Evolutionary conservation across 2,113 vertebrate genomes (phyloP), one percentile per base, ranked within the genome.

Genomic region (Percopsis transmontana): DNA sequence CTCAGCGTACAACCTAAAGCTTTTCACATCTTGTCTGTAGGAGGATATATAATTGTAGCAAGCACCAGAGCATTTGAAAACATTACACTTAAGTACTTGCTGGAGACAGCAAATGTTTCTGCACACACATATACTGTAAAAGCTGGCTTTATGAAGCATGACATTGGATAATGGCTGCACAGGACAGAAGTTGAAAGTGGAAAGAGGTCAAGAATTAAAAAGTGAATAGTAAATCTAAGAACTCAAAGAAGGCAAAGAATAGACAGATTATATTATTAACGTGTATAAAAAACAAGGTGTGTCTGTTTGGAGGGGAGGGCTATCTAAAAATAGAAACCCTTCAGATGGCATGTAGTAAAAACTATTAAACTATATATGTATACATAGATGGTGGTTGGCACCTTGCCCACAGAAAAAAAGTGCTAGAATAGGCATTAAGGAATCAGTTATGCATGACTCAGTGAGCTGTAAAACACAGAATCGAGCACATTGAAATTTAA

Each of bases 121-220:
- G n/a, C 53, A 57, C 62, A 58, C 72, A 61, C 69, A 52, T 24
- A 58, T 33, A 33, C 27, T 33, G 27, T 33, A 33, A 60, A 62
- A 41, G 58, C 66, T 76, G 68, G 23, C 64, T 44, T 85, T 87
- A 88, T 88, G 79, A 85, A 72, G 74, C 66, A 24, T 64, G 70
- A 60, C 70, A 67, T 68, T 80, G 73, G 76, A 57, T 80, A 72
- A 45, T 68, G 61, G 74, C 77, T 62, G 76, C 70, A 56, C 23
- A 45, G 54, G 44, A 5, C 42, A 69, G 42, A 50, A 66, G 70
- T 19, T 58, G 70, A 56, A 64, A 54, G 40, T 47, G 65, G 51
- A 38, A 51, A 50, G 47, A 52, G 50, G 19, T 52, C 18, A 52
- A 65, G 38, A 33, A 33, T 21, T 16, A 10, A 41, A 41, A 48